Base-by-base conservation (phyloP, 2,888 invertebrate genomes). In the Anoplius nigerrimus region DNA sequence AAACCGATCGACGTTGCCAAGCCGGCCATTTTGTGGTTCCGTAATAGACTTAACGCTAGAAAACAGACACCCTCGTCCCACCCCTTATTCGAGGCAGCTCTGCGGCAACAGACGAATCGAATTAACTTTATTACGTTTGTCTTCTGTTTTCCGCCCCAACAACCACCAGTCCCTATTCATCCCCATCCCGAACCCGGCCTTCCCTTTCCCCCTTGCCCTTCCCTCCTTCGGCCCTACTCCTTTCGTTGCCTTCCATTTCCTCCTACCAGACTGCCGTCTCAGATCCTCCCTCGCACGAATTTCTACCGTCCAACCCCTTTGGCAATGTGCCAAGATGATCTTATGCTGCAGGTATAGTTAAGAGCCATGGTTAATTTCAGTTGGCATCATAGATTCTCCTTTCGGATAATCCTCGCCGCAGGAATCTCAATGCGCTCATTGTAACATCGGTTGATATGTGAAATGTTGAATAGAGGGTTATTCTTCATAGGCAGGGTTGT, bases 101-200 rank as follows among this genome's bases (percentile, higher is more conserved):
- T 61, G 21, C 51, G 27, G 63, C 66, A 69, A 61, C 63, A 76
- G 76, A 84, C 81, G 84, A 87, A 87, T 87, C 84, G 81, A 84
- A 88, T 88, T 88, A 88, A 83, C 87, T 87, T 88, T 88, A 88
- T 88, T 86, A 83, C 86, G 82, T 87, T 86, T 86, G 82, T 85
- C 85, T 84, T 86, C 82, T 84, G 85, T 85, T 85, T 85, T 82
- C 84, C 83, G 69, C 80, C 81, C 81, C 80, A 78, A 84, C 82
- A 78, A 82, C 64, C 75, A 75, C 78, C 80, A 78, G 72, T 82
- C 83, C 75, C 82, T 81, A 78, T 81, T 74, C 69, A 20, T 43
- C 34, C 34, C 34, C 34, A 11, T 34, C 34, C 34, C 8, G 11
- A 34, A 34, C 34, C 34, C 34, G 1, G 34, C 34, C 34, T 34